Conservation (phyloP, 2,888 invertebrate species). For the Anoplius nigerrimus region DNA sequence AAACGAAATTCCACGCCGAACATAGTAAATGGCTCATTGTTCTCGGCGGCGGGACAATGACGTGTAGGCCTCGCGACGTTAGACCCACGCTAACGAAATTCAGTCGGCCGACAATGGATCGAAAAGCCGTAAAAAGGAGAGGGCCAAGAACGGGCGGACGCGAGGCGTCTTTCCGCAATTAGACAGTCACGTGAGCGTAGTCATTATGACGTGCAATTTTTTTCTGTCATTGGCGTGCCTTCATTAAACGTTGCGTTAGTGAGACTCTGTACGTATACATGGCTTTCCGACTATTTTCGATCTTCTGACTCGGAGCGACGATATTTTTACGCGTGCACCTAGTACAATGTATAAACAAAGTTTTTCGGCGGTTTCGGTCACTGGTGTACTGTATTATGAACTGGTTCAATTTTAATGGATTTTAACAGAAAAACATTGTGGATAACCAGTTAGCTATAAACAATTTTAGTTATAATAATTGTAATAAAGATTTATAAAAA, state of each 20-base stretch:
- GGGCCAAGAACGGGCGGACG: not conserved
- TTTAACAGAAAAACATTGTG: too few relatives aligned
- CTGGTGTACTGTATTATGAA: too few relatives aligned
- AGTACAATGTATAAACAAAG: too few relatives aligned
- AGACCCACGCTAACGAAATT: slow-evolving; percentile 42
- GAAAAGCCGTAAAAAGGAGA: slow-evolving; percentile 32
- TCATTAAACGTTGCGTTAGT: not conserved
- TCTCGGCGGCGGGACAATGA: slow-evolving; percentile 50
- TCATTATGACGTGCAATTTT: not conserved
- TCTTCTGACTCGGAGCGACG: too few relatives aligned
- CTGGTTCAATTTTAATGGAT: too few relatives aligned
- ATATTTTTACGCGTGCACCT: too few relatives aligned
- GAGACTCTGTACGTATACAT: too few relatives aligned
- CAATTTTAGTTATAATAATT: too few relatives aligned
- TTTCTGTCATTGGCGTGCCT: not conserved
- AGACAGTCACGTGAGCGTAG: not conserved
- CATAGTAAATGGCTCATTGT: slow-evolving; percentile 58
- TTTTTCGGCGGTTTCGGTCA: too few relatives aligned
- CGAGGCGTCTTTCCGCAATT: not conserved
- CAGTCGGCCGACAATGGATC: slow-evolving; percentile 37
- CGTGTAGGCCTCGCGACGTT: slow-evolving; percentile 44
- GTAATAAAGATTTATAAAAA: too few relatives aligned
- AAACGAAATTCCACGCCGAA: slow-evolving; percentile 23
- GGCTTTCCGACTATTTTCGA: too few relatives aligned
- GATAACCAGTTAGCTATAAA: too few relatives aligned